Conservation (phyloP, 2,888 invertebrate species). For the Sylvicola fuscatus region DNA sequence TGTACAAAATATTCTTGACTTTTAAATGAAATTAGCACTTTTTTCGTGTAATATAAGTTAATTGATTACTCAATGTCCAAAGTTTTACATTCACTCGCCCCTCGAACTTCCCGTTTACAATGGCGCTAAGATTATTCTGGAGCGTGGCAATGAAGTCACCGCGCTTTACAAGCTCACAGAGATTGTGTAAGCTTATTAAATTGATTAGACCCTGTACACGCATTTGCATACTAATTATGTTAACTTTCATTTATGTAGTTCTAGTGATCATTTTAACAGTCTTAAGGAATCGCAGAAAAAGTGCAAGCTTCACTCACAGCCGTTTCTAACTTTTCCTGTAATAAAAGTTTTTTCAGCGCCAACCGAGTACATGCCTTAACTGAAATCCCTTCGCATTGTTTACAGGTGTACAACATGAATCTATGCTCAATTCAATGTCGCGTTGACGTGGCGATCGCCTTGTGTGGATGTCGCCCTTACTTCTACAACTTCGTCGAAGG, state of each 20-base stretch:
- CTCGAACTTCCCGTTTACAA: background rate
- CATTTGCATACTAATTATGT: background rate
- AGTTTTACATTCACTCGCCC: background rate
- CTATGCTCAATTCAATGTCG: conserved; percentile 29
- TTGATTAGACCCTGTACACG: background rate
- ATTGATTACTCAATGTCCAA: too few species aligned
- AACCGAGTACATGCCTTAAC: too few species aligned
- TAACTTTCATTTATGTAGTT: conserved; percentile 15
- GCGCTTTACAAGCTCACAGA: background rate
- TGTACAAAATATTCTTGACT: too few species aligned
- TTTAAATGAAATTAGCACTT: too few species aligned
- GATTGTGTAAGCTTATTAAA: background rate
- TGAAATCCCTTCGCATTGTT: background rate
- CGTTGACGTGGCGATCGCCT: conserved; percentile 26
- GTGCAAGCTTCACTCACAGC: too few species aligned
- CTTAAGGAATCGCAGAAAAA: too few species aligned
- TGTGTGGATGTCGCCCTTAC: conserved; percentile 34
- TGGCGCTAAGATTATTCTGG: background rate
- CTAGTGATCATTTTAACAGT: too few species aligned
- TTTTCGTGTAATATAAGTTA: too few species aligned
- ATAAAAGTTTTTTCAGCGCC: too few species aligned
- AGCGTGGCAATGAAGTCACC: background rate
- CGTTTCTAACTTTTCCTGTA: conserved; percentile 20
- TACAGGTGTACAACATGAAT: conserved; percentile 19
- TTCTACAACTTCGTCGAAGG: conserved; percentile 27